These are phyloP conservation scores for Galaxias olidus DNA, from an alignment of 2,797 vertebrate genomes.

Conservation along the genomic window DNA sequence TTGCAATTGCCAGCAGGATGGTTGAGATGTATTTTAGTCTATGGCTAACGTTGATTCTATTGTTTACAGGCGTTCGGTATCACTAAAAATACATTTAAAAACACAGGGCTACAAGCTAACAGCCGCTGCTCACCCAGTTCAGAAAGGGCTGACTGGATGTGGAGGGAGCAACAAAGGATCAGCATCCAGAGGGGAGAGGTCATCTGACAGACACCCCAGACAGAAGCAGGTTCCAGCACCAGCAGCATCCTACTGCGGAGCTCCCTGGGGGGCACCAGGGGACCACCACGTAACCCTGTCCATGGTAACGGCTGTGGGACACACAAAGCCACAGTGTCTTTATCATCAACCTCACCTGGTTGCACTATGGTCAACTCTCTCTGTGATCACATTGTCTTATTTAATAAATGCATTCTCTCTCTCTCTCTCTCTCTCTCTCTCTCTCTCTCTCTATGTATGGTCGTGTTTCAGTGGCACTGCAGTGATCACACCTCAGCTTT, in stretches of 20 bases:
- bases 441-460: constrained; percentile 52
- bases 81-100: neutral
- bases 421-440: neutral
- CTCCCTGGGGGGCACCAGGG: constrained; percentile 34
- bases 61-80: no score
- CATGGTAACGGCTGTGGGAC: constrained; percentile 56
- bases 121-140: constrained; percentile 63
- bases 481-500: constrained; percentile 65
- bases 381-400: neutral
- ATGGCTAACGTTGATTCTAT: no score
- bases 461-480: constrained; percentile 56
- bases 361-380: constrained; percentile 3
- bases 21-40: no score
- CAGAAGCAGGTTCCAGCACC: constrained; percentile 25
- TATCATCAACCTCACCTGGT: constrained; percentile 18
- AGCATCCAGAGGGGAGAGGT: constrained; percentile 56
- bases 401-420: neutral
- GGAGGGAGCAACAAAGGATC: constrained; percentile 58
- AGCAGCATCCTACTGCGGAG: constrained; percentile 56
- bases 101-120: neutral
- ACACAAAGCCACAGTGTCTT: neutral
- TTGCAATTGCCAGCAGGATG: no score
- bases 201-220: constrained; percentile 60
- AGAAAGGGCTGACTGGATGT: constrained; percentile 37
- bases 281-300: constrained; percentile 47